phyloP scores from a whole-genome alignment of 2,888 invertebrate genomes.

The Spicauda simplicius region DNA sequence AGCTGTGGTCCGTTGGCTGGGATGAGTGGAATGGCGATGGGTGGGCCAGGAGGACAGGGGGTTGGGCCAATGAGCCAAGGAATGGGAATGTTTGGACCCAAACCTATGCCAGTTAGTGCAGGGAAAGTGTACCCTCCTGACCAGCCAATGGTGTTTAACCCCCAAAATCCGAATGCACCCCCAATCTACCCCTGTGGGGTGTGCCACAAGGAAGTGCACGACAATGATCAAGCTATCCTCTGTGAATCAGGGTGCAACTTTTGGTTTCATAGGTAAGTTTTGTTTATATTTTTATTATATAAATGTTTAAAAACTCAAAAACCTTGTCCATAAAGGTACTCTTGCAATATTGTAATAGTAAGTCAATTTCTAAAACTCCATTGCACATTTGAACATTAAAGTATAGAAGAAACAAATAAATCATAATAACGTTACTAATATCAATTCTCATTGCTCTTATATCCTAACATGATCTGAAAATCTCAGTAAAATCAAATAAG shows the following conservation, averaged over 20 bases:
- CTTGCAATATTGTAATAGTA: too few relatives aligned
- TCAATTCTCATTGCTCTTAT: too few relatives aligned
- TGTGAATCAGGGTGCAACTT: constrained; percentile 99
- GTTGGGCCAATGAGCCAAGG: constrained; percentile 85
- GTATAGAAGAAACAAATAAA: too few relatives aligned
- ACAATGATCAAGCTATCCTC: constrained; percentile 98
- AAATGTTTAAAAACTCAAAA: too few relatives aligned
- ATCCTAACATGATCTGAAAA: too few relatives aligned
- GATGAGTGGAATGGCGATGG: constrained; percentile 83
- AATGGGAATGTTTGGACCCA: constrained; percentile 89
- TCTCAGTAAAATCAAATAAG: too few relatives aligned
- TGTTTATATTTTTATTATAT: too few relatives aligned
- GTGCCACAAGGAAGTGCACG: constrained; percentile 99
- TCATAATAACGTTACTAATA: too few relatives aligned
- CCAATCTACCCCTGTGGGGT: constrained; percentile 99
- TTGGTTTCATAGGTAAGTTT: constrained; percentile 96
- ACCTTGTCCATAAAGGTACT: too few relatives aligned
- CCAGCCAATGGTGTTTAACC: constrained; percentile 99
- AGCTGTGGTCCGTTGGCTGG: constrained; percentile 80
- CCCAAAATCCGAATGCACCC: constrained; percentile 99
- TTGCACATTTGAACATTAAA: too few relatives aligned
- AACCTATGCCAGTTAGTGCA: constrained; percentile 96
- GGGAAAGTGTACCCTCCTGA: constrained; percentile 97
- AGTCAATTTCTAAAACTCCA: too few relatives aligned
- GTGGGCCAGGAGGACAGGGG: constrained; percentile 80